phyloP scores from a whole-genome alignment of 2,113 vertebrate genomes.

The Passer domesticus region DNA sequence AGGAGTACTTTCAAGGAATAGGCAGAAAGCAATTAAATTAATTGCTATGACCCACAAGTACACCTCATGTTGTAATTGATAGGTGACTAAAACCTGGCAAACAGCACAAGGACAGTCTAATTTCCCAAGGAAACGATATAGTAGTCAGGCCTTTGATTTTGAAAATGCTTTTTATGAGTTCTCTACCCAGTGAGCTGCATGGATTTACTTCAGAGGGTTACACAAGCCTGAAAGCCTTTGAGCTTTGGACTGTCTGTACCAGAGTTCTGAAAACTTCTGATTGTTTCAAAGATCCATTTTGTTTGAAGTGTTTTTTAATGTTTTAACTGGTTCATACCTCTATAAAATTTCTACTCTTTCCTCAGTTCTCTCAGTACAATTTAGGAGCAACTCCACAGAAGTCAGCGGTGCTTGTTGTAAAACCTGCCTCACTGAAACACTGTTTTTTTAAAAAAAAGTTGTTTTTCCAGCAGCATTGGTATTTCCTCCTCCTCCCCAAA shows the following conservation, averaged over 20 bases:
- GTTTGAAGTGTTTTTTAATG: not conserved
- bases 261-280: not conserved
- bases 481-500: constrained; percentile 71
- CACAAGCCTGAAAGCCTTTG: not conserved
- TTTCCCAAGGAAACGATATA: not conserved
- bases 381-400: not conserved
- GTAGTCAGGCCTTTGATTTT: not conserved
- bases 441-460: not conserved
- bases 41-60: not conserved
- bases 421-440: not conserved
- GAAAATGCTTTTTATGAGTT: not conserved
- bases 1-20: not conserved
- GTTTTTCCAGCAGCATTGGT: constrained; percentile 28
- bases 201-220: constrained; percentile 13
- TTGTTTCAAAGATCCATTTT: not conserved
- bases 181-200: not conserved
- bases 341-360: not conserved
- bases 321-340: not conserved
- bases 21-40: not conserved
- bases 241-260: not conserved
- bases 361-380: not conserved
- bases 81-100: not conserved
- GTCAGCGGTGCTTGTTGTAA: not conserved
- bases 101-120: not conserved
- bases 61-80: not conserved